phyloP scores from a whole-genome alignment of 2,797 vertebrate genomes.

The Spinibarbus caldwelli region DNA sequence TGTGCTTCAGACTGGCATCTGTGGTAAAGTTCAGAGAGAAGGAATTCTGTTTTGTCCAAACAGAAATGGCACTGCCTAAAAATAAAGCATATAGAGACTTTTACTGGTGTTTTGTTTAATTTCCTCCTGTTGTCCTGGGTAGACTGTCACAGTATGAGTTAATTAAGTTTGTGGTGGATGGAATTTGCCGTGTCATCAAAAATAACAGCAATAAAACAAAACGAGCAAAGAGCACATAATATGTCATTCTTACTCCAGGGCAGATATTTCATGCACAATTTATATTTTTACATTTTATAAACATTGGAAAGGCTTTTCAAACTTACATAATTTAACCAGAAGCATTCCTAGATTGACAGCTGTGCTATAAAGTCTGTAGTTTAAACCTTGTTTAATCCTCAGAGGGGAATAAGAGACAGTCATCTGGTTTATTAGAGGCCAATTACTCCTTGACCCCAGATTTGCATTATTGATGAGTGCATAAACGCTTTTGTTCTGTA shows the following conservation, averaged over 20 bases:
- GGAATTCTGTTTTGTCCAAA: conserved; percentile 50
- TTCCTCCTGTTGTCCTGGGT: conserved; percentile 6
- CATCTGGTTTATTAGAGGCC: conserved; percentile 48
- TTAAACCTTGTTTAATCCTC: conserved; percentile 25
- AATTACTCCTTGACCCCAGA: conserved; percentile 51
- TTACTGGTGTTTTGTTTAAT: conserved; percentile 52
- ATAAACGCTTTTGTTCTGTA: conserved; percentile 47
- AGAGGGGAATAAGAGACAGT: conserved; percentile 1
- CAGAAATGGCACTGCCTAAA: conserved; percentile 53
- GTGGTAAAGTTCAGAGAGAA: conserved; percentile 54
- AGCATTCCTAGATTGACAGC: conserved; percentile 10
- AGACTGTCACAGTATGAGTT: conserved; percentile 36
- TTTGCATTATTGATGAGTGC: conserved; percentile 52
- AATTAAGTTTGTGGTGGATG: conserved; percentile 38
- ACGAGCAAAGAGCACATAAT: not conserved
- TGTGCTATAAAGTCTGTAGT: conserved; percentile 6
- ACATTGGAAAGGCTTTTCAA: not conserved
- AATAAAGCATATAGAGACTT: conserved; percentile 36
- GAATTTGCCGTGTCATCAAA: conserved; percentile 28
- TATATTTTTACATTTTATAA: conserved; percentile 10
- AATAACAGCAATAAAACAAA: conserved; percentile 29
- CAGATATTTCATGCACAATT: not conserved
- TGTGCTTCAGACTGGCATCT: conserved; percentile 46
- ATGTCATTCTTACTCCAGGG: not conserved
- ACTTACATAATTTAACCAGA: not conserved